Base-by-base conservation (phyloP, 2,888 invertebrate genomes). In the Pristionchus exspectatus region DNA sequence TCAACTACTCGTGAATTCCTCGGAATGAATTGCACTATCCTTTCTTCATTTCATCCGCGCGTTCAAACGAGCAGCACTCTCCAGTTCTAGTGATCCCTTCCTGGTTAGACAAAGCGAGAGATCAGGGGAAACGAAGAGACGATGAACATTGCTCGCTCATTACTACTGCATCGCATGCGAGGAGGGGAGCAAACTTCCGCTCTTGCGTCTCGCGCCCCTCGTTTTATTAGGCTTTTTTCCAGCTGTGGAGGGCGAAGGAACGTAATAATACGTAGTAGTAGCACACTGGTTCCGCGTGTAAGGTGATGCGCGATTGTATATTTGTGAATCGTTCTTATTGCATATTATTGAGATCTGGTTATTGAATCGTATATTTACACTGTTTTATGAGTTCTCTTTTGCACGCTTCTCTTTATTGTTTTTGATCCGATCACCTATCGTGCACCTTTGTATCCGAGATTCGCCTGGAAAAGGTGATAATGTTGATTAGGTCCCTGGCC, bases 141-240 rank as follows among this genome's bases (percentile, higher is more conserved):
- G n/a, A 24, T 14, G 69, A n/a, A 69, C 69, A 27, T 69, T n/a
- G 69, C 30, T 30, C 72, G 38, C 44, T 77, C 81, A 81, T 54
- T 81, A 54, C 33, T 72, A 14, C 50, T 27, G 50, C 81, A 27
- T 54, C 24, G 44, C 81, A 54, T 81, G 81, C 81, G 38, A 74
- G 24, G 74, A 9, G n/a, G 24, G 9, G 81, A 21, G 50, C 81
- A 81, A 54, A 54, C 81, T 50, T 54, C 72, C 72, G 63, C n/a
- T n/a, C n/a, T 30, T 50, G 44, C 30, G 16, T 30, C 72, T 30
- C 72, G 72, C 72, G 27, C 50, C 38, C 38, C 33, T 38, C 50
- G 27, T 44, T 81, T 81, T 54, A 81, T 81, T 81, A 81, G 38
- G 27, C 81, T 81, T 81, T 81, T 81, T 50, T 18, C 72, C 50